Base-by-base conservation (phyloP, 2,888 invertebrate genomes). In the Campopleginae sp. region DNA sequence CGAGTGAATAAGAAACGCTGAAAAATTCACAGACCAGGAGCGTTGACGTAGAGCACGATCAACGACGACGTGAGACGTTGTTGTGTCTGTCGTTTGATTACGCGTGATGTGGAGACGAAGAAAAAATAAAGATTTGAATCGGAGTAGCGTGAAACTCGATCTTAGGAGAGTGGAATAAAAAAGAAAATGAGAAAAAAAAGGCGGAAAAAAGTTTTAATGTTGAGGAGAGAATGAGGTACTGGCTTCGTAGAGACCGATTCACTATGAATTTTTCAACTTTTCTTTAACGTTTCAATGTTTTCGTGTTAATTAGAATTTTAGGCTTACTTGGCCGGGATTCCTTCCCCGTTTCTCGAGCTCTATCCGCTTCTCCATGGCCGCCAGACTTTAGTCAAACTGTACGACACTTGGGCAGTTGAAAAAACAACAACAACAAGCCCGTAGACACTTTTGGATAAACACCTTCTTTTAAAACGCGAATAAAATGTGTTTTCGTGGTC, bases 321-420 rank as follows among this genome's bases (percentile, higher is more conserved):
- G 54, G 94, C 96, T 96, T 96, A 99, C 99, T 96, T 98, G 97
- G 94, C 96, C 96, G 91, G 98, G 97, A 94, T 96, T 96, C 94
- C 97, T 96, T 94, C 98, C 98, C 94, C 98, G 96, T 95, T 97
- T 97, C 95, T 99, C 99, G 94, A 98, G 95, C 94, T 97, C 97
- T 95, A 99, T 97, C 95, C 99, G 97, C 94, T 98, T 98, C 95
- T 98, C 98, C 98, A 98, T 98, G 91, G 89, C 92, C 91, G 89
- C 89, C 88, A 89, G 89, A 88, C 81, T 86, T 81, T 81, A 44
- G 77, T 77, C 51, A 77, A 54, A 77, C 65, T 38, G 17, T 38
- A 66, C 48, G 82, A 80, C 83, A 74, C 86, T 87, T 79, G 84
- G 84, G 68, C 80, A 81, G 71, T 48, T 10, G 48, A 75, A 38